These are phyloP conservation scores for Atta texana DNA, from an alignment of 1,140 invertebrate genomes.

Conservation along the genomic window DNA sequence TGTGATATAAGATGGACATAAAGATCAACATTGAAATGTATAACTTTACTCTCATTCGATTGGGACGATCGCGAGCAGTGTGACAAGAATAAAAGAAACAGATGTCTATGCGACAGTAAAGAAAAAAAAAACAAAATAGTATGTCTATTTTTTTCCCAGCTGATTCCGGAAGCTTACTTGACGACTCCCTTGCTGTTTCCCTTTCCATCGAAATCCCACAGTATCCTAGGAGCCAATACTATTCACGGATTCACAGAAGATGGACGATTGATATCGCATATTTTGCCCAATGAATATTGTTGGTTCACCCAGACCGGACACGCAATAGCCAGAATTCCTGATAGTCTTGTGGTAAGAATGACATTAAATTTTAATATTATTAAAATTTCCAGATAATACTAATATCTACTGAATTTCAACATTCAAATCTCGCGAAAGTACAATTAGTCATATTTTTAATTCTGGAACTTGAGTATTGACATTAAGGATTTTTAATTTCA, in stretches of 20 bases:
- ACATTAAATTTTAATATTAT: neutral
- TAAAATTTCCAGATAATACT: neutral
- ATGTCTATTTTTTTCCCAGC: conserved; percentile 69
- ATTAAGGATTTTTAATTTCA: neutral
- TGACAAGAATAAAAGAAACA: conserved; percentile 67
- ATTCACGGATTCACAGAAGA: conserved; percentile 64
- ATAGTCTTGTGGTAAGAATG: conserved; percentile 62
- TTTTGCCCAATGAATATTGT: conserved; percentile 74
- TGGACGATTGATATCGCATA: conserved; percentile 66
- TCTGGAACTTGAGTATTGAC: neutral
- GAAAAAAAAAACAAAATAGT: conserved; percentile 30
- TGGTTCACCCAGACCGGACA: conserved; percentile 66
- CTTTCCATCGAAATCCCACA: conserved; percentile 65
- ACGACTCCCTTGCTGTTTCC: conserved; percentile 78
- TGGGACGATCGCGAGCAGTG: conserved; percentile 56
- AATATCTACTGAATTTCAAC: neutral
- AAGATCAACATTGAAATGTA: conserved; percentile 46
- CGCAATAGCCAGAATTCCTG: conserved; percentile 51
- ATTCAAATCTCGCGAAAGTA: neutral
- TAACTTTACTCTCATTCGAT: conserved; percentile 58
- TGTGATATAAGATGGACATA: conserved; percentile 32
- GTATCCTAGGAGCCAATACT: conserved; percentile 34
- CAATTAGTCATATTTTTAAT: neutral
- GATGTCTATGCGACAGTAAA: conserved; percentile 67
- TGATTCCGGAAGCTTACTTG: conserved; percentile 78